Base-by-base conservation (phyloP, 2,888 invertebrate species). In the Acanthosepion lycidas region DNA sequence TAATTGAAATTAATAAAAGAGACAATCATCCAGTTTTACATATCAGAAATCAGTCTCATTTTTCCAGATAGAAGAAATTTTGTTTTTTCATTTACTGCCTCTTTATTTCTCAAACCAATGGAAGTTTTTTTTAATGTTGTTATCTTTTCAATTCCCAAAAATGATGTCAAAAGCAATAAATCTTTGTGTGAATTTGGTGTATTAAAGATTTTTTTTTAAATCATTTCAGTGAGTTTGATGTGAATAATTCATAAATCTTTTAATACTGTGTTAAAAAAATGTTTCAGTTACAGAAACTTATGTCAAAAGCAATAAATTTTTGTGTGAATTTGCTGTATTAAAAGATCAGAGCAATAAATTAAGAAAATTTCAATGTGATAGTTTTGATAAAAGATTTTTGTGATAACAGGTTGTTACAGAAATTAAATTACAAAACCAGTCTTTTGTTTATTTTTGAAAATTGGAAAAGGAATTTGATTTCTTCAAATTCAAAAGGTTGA, bases 1-100 rank as follows among this genome's bases (percentile, higher is more conserved):
- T 78, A n/a, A 78, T 23, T n/a, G 15, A 20, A 78, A n/a, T n/a
- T 6, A 78, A 78, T 18, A 18, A 78, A 78, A 78, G 78, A n/a
- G 78, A 78, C 78, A 78, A 78, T 78, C 78, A 78, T 78, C 78
- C 78, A 78, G n/a, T 78, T 78, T 78, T 78, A 78, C 78, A 78
- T 78, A 78, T 78, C 78, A 78, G 78, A 78, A 33, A 78, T 78
- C 78, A 78, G 78, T 78, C 78, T 78, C 78, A n/a, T 78, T 78
- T 33, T n/a, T 78, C n/a, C 78, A 78, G 78, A 42, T 42, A 42
- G 78, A 9, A 78, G 9, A 78, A 78, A 78, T 78, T 33, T 78
- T 78, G 59, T 33, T 78, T 78, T 78, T 20, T 33, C n/a, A 3
- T 59, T 51, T 51, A 12, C 15, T 51, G 5, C 9, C 64, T 18